phyloP scores from a whole-genome alignment of 1,140 invertebrate genomes.

The Heliconius hermathena region DNA sequence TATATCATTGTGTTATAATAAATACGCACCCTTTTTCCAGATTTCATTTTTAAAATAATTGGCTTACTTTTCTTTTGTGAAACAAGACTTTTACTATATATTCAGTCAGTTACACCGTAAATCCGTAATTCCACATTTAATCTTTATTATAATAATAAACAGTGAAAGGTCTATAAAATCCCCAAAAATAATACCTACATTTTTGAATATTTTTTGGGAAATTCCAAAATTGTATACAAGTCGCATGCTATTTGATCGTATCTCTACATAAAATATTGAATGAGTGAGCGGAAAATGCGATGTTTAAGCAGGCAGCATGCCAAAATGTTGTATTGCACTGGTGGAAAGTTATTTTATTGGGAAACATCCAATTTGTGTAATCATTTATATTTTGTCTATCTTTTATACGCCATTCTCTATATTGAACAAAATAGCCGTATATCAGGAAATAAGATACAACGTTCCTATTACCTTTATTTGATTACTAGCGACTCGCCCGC shows the following conservation, averaged over 20 bases:
- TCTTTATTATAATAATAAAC: neutral
- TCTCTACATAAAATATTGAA: slow-evolving; percentile 8
- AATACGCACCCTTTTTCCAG: too few species aligned
- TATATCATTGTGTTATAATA: too few species aligned
- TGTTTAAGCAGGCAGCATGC: slow-evolving; percentile 24
- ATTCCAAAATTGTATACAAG: neutral
- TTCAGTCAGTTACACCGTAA: too few species aligned
- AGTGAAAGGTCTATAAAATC: neutral
- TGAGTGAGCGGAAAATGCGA: neutral
- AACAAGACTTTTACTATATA: too few species aligned
- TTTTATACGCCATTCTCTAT: neutral
- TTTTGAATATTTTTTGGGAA: neutral
- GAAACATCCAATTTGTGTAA: slow-evolving; percentile 9
- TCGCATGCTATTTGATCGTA: neutral
- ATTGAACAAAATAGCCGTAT: slow-evolving; percentile 1
- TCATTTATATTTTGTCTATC: slow-evolving; percentile 7
- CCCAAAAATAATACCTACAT: neutral
- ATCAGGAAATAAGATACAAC: neutral
- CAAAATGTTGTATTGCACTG: slow-evolving; percentile 10
- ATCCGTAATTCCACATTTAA: neutral
- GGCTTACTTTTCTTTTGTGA: too few species aligned
- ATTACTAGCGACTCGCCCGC: too few species aligned
- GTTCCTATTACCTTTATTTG: too few species aligned
- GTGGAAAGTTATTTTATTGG: slow-evolving; percentile 5
- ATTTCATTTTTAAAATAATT: too few species aligned